Conservation (phyloP, 2,113 vertebrate species). For the Morone chrysops region DNA sequence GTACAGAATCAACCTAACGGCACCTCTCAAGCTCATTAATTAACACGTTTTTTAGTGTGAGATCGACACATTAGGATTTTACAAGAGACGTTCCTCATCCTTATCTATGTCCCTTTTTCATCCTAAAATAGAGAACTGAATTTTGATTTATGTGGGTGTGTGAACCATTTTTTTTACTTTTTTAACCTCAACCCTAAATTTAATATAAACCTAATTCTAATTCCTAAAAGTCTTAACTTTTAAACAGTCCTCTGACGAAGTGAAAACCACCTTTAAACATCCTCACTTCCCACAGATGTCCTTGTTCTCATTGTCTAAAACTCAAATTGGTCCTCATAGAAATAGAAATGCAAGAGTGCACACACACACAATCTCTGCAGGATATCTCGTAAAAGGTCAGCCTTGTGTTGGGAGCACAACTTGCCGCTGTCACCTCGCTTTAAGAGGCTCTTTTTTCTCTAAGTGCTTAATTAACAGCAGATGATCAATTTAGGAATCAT, state of each 20-base stretch:
- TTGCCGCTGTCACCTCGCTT: conserved; percentile 35
- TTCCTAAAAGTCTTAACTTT: background rate
- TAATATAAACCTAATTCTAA: background rate
- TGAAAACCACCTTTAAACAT: background rate
- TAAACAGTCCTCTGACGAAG: background rate
- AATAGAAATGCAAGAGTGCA: conserved; percentile 8
- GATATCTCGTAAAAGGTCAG: conserved; percentile 72
- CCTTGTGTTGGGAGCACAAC: conserved; percentile 46
- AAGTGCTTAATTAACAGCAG: conserved; percentile 56
- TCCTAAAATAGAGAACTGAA: background rate
- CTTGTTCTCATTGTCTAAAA: background rate
- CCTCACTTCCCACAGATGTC: background rate
- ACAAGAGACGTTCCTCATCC: background rate
- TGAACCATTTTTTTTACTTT: background rate
- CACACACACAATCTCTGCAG: conserved; percentile 40
- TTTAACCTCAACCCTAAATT: background rate
- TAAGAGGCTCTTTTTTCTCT: conserved; percentile 44
- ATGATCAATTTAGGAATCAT: conserved; percentile 52
- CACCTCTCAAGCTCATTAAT: background rate
- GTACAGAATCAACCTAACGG: background rate
- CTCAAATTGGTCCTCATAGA: background rate
- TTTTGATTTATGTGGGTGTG: background rate
- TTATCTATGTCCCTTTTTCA: background rate
- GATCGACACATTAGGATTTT: too few species aligned
- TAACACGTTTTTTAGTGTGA: background rate